phyloP scores from a whole-genome alignment of 2,113 vertebrate genomes.

The Ascaphus truei region DNA sequence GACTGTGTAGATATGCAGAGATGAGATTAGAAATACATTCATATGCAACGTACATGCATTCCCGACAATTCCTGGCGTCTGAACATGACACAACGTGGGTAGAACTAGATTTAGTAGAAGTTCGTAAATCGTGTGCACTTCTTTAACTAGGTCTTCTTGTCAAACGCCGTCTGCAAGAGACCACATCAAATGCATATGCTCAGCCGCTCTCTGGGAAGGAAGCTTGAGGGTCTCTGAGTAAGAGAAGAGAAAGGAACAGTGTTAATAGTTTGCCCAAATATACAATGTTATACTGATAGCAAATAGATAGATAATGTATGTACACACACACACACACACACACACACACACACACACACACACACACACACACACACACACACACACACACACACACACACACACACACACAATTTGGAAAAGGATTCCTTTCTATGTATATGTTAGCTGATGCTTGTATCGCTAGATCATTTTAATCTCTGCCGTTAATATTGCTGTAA shows the following conservation, averaged over 20 bases:
- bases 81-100: conserved; percentile 2
- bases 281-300: no score
- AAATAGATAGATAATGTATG: neutral
- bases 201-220: neutral
- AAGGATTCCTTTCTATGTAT: no score
- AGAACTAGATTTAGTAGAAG: conserved; percentile 1
- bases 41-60: conserved; percentile 20
- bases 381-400: no score
- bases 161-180: neutral
- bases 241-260: neutral
- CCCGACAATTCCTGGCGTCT: conserved; percentile 19
- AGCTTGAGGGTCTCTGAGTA: neutral
- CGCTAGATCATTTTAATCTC: no score
- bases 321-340: neutral
- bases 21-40: no score
- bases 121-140: neutral
- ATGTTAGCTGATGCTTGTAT: no score
- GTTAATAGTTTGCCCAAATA: no score
- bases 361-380: no score
- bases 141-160: neutral
- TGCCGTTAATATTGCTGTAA: no score
- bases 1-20: no score
- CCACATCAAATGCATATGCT: conserved; percentile 15
- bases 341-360: no score
- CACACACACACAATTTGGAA: no score